Percentiles rank a stretch among this genome's conserved stretches.
Evolutionary conservation across 2,797 vertebrate species (phyloP).

Genomic region (Acropternis orthonyx): DNA sequence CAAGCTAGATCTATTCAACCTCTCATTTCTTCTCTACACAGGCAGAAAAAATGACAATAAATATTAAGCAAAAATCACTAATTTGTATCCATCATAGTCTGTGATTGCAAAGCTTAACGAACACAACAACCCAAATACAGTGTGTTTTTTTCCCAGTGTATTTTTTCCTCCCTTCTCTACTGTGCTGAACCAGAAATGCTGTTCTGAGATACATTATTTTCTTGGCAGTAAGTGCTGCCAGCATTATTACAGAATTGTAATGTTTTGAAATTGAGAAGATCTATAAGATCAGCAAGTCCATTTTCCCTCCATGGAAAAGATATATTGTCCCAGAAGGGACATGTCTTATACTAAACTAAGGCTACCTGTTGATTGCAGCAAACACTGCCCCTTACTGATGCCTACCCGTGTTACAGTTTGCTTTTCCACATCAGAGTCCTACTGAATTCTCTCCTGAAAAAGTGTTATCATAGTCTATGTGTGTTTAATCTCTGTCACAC

Average conservation of each 20-base stretch:
- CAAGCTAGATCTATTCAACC: background rate
- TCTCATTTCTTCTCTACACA: background rate
- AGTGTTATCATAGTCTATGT: fast-evolving
- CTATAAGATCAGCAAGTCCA: background rate
- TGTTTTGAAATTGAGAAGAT: background rate
- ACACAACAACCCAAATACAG: background rate
- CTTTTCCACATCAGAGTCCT: background rate
- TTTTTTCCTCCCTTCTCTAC: background rate
- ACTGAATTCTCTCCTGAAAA: background rate
- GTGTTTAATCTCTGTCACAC: background rate
- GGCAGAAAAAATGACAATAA: background rate
- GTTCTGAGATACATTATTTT: background rate
- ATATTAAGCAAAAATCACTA: background rate
- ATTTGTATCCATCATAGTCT: background rate
- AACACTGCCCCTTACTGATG: background rate
- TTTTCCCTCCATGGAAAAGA: background rate
- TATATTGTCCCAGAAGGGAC: background rate
- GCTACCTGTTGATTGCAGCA: background rate
- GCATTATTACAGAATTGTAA: background rate
- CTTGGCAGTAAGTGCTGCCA: background rate
- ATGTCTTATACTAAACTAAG: background rate
- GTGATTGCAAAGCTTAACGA: background rate
- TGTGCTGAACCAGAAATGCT: background rate
- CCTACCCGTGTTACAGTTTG: background rate
- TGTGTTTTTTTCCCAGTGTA: background rate